Conservation (phyloP, 2,113 vertebrate genomes). For the Meriones unguiculatus region DNA sequence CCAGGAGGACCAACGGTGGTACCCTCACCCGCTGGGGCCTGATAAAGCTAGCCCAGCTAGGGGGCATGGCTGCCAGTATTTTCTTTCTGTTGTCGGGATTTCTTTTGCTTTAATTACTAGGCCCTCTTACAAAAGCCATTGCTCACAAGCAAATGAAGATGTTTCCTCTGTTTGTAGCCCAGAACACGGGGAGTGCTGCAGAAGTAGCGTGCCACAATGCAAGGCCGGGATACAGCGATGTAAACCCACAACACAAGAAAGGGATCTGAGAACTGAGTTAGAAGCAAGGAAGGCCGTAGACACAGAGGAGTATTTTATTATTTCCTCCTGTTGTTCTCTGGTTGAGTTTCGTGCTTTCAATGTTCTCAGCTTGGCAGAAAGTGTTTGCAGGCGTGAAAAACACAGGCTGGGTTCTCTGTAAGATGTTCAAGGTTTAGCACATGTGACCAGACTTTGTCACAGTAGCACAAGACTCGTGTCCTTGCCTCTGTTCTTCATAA, state of each 20-base stretch:
- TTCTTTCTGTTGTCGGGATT: constrained; percentile 29
- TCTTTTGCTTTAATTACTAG: constrained; percentile 23
- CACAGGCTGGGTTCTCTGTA: not conserved
- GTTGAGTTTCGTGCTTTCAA: not conserved
- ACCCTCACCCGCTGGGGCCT: no score
- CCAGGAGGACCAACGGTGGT: no score
- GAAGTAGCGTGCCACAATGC: not conserved
- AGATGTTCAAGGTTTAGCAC: constrained; percentile 33
- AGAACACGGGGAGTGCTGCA: not conserved
- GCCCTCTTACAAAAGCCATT: not conserved
- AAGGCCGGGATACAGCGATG: not conserved
- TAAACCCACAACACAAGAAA: not conserved
- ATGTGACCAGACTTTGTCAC: not conserved
- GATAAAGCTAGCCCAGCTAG: no score
- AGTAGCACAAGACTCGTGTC: not conserved
- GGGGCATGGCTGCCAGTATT: constrained; percentile 65
- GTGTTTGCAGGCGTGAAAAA: not conserved
- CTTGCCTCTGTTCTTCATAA: not conserved
- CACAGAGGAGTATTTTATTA: not conserved
- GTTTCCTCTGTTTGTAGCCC: not conserved
- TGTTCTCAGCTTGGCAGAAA: constrained; percentile 42
- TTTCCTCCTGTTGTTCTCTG: constrained; percentile 11
- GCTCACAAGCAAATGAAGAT: not conserved
- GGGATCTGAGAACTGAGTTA: not conserved
- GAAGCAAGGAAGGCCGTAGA: not conserved